Base-by-base conservation (phyloP, 2,888 invertebrate species). In the Lepidocyrtinus sp. region DNA sequence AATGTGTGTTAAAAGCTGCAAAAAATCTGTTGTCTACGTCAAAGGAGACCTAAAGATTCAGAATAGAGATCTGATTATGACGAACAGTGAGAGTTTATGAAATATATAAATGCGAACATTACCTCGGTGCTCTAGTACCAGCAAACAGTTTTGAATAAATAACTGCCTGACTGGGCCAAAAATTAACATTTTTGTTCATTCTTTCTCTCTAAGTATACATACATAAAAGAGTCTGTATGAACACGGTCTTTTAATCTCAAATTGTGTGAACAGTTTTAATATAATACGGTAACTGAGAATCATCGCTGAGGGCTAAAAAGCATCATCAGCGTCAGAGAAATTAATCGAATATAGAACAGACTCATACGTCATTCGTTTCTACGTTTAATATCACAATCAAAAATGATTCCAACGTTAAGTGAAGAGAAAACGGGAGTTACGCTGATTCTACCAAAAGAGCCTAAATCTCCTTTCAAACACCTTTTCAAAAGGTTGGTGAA, bases 401-500 rank as follows among this genome's bases (percentile, higher is more conserved):
- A 72, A 61, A 82, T 82, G 82, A 82, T 82, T 72, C 86, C 86
- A 71, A 86, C 82, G 50, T 67, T 86, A 36, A 84, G 71, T 65
- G 86, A 85, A 45, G 86, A 85, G 75, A 86, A 84, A 81, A 74
- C 82, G 65, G 86, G 84, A 76, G 82, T 86, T 68, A 83, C 83
- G 61, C 71, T 85, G 24, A 85, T 86, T 61, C 75, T 85, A 27
- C 72, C 85, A 24, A 73, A 78, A 62, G 83, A 85, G 73, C 82
- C 76, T 46, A 82, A 78, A 65, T 84, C 86, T 21, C 86, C 85
- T 25, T 84, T 86, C 67, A 86, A 86, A 63, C 82, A 83, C 71
- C 84, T 86, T 59, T 86, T 86, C 79, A 86, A 85, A 84, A 86
- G 86, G 86, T 86, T 74, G 46, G 65, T 74, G 65, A 50, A 50